Evolutionary conservation across 2,113 vertebrate species (phyloP).

Genomic region (Malurus alboscapulatus): DNA sequence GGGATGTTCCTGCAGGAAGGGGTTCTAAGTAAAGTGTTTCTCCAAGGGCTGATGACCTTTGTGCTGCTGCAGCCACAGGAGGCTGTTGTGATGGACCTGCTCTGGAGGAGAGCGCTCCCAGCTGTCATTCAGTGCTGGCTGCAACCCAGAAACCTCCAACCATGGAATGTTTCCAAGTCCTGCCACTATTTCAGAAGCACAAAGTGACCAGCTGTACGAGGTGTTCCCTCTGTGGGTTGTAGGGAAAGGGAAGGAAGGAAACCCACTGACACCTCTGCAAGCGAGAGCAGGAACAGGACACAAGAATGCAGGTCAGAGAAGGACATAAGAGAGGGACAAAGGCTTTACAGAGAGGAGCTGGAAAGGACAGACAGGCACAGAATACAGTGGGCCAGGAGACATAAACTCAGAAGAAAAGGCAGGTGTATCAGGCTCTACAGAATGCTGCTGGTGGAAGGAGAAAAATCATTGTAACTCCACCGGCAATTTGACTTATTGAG

Average conservation of each 20-base stretch:
- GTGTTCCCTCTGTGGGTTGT: slow-evolving; percentile 26
- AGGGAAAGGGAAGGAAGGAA: background rate
- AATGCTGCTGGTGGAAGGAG: background rate
- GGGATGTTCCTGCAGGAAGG: background rate
- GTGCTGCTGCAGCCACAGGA: background rate
- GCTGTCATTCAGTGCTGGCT: background rate
- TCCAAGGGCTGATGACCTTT: background rate
- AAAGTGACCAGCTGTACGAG: background rate
- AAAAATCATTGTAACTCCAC: background rate
- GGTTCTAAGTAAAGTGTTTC: background rate
- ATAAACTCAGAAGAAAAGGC: background rate
- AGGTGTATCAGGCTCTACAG: background rate
- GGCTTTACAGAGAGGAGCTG: background rate
- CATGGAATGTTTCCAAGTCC: background rate
- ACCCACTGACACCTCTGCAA: background rate
- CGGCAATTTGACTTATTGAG: background rate
- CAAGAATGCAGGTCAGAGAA: background rate
- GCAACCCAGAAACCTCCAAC: background rate
- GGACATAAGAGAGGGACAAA: background rate
- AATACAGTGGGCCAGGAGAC: background rate
- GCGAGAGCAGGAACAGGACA: background rate
- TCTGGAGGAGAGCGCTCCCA: background rate
- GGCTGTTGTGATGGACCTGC: background rate
- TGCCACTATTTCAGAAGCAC: background rate
- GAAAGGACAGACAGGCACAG: background rate